Conservation (phyloP, 2,888 invertebrate species). For the Phortica okadai region DNA sequence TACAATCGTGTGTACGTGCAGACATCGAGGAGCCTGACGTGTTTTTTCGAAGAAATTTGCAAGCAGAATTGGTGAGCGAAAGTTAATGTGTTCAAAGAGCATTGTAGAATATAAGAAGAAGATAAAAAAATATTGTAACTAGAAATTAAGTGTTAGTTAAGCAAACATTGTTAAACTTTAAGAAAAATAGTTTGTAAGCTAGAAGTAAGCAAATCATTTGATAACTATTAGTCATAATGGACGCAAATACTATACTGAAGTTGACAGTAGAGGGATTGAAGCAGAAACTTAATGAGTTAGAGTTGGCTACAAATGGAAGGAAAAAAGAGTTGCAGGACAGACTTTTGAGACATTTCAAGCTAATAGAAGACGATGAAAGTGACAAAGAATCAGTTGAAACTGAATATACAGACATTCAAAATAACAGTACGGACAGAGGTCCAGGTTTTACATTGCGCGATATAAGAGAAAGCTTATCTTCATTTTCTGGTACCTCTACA, state of each 20-base stretch:
- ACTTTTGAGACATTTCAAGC: background rate
- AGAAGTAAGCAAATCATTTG: background rate
- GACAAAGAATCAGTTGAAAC: too few relatives aligned
- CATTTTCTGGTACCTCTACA: too few relatives aligned
- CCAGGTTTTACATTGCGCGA: background rate
- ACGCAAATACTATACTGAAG: background rate
- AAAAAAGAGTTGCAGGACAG: background rate
- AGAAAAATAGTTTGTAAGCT: background rate
- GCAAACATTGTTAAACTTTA: background rate
- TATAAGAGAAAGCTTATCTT: too few relatives aligned
- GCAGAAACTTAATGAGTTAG: too few relatives aligned
- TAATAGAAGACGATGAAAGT: constrained; percentile 9
- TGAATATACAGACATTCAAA: background rate
- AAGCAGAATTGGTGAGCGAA: too few relatives aligned
- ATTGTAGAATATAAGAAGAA: background rate
- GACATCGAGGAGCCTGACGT: too few relatives aligned
- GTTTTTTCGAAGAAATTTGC: too few relatives aligned
- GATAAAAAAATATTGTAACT: background rate
- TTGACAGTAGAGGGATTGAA: too few relatives aligned
- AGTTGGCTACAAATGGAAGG: too few relatives aligned
- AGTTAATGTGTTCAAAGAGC: too few relatives aligned
- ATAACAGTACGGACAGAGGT: background rate
- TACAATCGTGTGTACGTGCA: too few relatives aligned
- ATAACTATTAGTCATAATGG: background rate
- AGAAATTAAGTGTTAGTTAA: background rate